Percentiles rank a stretch among this genome's conserved stretches.
Conservation (phyloP, 2,113 vertebrate species). For the Melanotaenia duboulayi region DNA sequence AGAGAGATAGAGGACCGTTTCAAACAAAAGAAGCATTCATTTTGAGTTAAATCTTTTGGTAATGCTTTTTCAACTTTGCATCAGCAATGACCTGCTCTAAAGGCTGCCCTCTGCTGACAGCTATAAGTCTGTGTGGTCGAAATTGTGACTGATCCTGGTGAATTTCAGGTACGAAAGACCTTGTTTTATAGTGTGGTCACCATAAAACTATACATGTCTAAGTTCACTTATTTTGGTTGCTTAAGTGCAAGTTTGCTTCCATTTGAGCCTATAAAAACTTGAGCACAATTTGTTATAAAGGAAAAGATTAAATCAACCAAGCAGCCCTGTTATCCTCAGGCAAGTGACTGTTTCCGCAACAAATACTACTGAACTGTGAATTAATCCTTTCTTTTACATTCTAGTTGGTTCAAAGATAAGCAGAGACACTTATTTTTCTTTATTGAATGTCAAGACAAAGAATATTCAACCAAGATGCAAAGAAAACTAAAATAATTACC, state of each 20-base stretch:
- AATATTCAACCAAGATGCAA: neutral
- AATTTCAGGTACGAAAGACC: constrained; percentile 6
- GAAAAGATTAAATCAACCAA: neutral
- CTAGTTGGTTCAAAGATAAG: neutral
- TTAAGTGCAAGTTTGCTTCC: neutral
- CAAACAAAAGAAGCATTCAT: neutral
- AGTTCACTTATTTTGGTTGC: neutral
- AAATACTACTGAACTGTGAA: neutral
- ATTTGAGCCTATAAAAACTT: neutral
- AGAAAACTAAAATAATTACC: neutral
- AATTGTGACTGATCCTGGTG: constrained; percentile 14
- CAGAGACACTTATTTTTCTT: neutral
- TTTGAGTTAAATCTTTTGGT: neutral
- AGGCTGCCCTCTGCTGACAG: constrained; percentile 76
- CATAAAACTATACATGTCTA: neutral
- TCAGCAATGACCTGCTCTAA: constrained; percentile 37
- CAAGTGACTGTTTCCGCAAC: constrained; percentile 29
- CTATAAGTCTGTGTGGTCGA: constrained; percentile 40
- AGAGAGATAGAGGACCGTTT: neutral
- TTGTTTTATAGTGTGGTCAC: neutral
- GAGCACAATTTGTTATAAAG: constrained; percentile 7
- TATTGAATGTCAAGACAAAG: neutral
- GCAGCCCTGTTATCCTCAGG: neutral
- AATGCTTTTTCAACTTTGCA: neutral
- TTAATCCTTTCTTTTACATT: neutral